These are phyloP conservation scores for Pseudomyrmex gracilis DNA, from an alignment of 1,140 invertebrate genomes.

Conservation along the genomic window DNA sequence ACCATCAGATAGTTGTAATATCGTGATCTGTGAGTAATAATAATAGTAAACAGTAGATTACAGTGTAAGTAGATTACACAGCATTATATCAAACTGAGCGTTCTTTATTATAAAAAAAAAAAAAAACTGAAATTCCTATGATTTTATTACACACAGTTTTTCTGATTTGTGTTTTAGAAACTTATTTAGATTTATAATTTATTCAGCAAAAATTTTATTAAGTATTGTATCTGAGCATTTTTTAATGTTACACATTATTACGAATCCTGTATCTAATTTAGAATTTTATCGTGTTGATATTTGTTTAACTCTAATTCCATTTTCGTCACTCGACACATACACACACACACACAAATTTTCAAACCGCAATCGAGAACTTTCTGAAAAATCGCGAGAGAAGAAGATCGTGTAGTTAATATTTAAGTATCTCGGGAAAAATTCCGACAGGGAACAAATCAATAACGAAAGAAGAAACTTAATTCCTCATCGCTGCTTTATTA, in stretches of 20 bases:
- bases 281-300: not conserved
- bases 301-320: no score
- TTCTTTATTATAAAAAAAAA: no score
- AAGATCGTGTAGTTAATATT: not conserved
- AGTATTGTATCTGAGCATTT: no score
- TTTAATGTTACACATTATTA: no score
- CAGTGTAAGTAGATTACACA: no score
- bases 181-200: no score
- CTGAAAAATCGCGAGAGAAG: not conserved
- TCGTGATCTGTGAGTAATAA: conserved; percentile 19
- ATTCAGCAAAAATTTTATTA: no score
- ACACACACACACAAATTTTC: no score
- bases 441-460: conserved; percentile 22
- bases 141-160: not conserved
- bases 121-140: not conserved
- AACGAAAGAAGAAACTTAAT: not conserved
- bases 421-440: conserved; percentile 8
- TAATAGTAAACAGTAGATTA: conserved; percentile 6
- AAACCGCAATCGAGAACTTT: not conserved
- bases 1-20: conserved; percentile 48
- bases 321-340: no score
- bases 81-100: conserved; percentile 3
- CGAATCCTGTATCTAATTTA: not conserved
- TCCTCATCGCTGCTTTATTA: conserved; percentile 30
- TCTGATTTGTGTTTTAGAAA: no score